Conservation (phyloP, 2,888 invertebrate species). For the Tridacna gigas region DNA sequence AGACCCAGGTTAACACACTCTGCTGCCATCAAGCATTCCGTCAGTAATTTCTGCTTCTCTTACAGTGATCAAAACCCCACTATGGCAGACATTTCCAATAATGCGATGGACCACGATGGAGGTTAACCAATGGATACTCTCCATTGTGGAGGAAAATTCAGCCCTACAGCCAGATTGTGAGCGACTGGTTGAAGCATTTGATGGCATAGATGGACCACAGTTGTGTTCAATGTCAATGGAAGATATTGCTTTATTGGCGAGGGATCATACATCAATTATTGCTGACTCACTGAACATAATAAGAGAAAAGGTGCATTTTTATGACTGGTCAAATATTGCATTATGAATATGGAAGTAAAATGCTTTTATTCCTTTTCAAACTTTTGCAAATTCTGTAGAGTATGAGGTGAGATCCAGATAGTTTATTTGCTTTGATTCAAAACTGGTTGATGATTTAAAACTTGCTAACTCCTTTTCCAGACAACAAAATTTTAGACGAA, state of each 20-base stretch:
- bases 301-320: neutral
- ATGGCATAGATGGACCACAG: constrained; percentile 13
- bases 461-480: too few relatives aligned
- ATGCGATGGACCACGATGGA: constrained; percentile 41
- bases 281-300: neutral
- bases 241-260: neutral
- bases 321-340: too few relatives aligned
- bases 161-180: neutral
- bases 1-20: too few relatives aligned
- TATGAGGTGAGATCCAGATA: too few relatives aligned
- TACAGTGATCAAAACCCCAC: constrained; percentile 8
- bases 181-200: neutral
- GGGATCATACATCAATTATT: neutral
- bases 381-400: too few relatives aligned
- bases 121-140: constrained; percentile 36
- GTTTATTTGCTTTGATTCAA: too few relatives aligned
- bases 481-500: too few relatives aligned
- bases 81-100: constrained; percentile 37
- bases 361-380: too few relatives aligned
- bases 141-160: constrained; percentile 23
- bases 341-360: too few relatives aligned
- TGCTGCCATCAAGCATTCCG: neutral
- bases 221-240: constrained; percentile 3
- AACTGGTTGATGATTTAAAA: too few relatives aligned
- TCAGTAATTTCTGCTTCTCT: too few relatives aligned